Percentiles rank a stretch among this genome's conserved stretches.
Evolutionary conservation across 2,113 vertebrate species (phyloP).

Genomic region (Myanophis thanlyinensis): DNA sequence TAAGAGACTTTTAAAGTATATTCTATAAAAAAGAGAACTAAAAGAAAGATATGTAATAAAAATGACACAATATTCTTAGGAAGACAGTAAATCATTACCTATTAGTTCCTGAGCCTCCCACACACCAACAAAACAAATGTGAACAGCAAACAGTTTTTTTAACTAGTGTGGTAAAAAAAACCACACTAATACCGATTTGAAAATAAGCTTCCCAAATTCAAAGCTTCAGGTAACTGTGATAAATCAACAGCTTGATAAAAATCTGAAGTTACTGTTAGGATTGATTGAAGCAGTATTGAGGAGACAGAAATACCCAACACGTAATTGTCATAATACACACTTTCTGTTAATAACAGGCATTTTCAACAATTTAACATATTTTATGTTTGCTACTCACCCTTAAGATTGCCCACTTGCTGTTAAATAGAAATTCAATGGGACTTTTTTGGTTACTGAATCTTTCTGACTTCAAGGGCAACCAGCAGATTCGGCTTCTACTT

Average conservation of each 20-base stretch:
- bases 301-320: background rate
- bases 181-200: background rate
- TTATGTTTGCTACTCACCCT: background rate
- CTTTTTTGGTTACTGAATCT: background rate
- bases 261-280: background rate
- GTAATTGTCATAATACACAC: background rate
- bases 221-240: background rate
- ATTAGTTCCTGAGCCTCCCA: background rate
- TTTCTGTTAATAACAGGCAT: background rate
- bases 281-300: background rate
- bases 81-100: background rate
- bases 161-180: too few species aligned
- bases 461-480: background rate
- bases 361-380: background rate
- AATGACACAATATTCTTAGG: rapidly evolving
- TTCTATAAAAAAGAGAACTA: background rate
- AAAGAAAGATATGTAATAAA: rapidly evolving
- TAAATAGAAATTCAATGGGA: background rate
- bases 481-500: background rate
- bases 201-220: background rate
- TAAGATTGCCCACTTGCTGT: background rate
- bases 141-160: background rate
- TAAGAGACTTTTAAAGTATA: background rate
- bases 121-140: background rate
- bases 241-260: background rate